Conservation (phyloP, 2,797 vertebrate species). For the Tympanoctomys barrerae region DNA sequence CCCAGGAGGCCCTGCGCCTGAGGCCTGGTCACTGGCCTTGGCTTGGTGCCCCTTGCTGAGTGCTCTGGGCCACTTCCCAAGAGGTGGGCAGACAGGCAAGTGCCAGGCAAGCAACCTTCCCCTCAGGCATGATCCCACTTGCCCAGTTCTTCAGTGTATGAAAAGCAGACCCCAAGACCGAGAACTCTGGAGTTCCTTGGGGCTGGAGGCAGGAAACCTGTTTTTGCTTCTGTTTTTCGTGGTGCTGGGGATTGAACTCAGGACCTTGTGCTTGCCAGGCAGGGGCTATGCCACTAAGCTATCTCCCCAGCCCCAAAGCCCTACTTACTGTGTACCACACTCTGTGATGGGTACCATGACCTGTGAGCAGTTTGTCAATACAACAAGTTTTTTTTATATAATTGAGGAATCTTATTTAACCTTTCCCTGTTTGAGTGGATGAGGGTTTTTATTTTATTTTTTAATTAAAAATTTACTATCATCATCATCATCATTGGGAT, state of each 20-base stretch:
- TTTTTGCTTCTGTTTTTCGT: too few relatives aligned
- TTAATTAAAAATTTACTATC: not conserved
- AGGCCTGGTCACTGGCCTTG: conserved; percentile 79
- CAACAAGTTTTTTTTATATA: not conserved
- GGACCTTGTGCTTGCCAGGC: too few relatives aligned
- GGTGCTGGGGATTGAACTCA: too few relatives aligned
- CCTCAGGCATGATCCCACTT: not conserved
- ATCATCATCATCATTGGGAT: not conserved
- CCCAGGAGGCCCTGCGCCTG: conserved; percentile 67
- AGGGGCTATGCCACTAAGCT: too few relatives aligned
- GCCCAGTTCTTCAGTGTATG: not conserved
- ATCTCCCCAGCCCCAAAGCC: too few relatives aligned
- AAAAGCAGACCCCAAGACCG: not conserved
- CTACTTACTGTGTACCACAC: not conserved
- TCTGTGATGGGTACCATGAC: not conserved
- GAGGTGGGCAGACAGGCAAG: conserved; percentile 25
- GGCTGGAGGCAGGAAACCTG: not conserved
- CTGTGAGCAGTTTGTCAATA: not conserved
- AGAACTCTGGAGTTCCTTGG: not conserved
- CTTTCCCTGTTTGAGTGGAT: not conserved
- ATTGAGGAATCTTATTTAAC: not conserved
- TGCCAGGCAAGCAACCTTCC: conserved; percentile 27
- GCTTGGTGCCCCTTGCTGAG: conserved; percentile 65
- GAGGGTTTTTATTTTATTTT: not conserved
- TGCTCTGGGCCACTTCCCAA: conserved; percentile 60